Evolutionary conservation across 2,888 invertebrate species (phyloP), one percentile per base, ranked within the genome.

Genomic region (Hoplodrina ambigua): DNA sequence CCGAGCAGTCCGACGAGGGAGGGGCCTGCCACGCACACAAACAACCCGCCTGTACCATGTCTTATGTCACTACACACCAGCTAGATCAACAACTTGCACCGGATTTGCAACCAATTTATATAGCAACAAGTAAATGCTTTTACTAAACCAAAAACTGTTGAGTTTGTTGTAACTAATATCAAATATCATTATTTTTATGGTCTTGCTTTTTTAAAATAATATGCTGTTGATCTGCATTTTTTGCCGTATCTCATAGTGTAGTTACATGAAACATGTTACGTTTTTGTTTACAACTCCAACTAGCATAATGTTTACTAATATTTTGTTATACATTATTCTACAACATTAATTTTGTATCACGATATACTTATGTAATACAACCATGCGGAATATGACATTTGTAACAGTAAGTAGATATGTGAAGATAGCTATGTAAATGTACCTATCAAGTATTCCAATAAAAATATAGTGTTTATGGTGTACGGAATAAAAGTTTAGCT

Each of bases 1-100:
- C 94, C 84, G 96, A 96, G 88, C 94, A 94, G 88, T 95, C 97
- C 88, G 97, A 97, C 88, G 94, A 97, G 96, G 94, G 92, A 96
- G 97, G 95, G 97, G 96, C 94, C 97, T 97, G 94, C 96, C 90
- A 84, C 87, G 84, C 86, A 89, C 87, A 90, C 87, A 91, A 87
- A 90, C 87, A 81, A 82, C 85, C 85, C 82, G 78, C 77, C 80
- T 86, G 83, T 85, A 85, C 83, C 80, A 80, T 78, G 84, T 75
- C 82, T 77, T 74, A 71, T 72, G 67, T 54, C 66, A 71, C 76
- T 55, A 55, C 49, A 71, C 74, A 55, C 66, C 46, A 33, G 54
- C 70, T 50, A 25, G 54, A 53, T 19, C 55, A 61, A 37, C 44
- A 46, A 44, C 64, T 57, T 52, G 13, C 19, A 10, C 17, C 15